These are phyloP conservation scores for Dione vanillae DNA, from an alignment of 2,888 invertebrate genomes.

Conservation along the genomic window DNA sequence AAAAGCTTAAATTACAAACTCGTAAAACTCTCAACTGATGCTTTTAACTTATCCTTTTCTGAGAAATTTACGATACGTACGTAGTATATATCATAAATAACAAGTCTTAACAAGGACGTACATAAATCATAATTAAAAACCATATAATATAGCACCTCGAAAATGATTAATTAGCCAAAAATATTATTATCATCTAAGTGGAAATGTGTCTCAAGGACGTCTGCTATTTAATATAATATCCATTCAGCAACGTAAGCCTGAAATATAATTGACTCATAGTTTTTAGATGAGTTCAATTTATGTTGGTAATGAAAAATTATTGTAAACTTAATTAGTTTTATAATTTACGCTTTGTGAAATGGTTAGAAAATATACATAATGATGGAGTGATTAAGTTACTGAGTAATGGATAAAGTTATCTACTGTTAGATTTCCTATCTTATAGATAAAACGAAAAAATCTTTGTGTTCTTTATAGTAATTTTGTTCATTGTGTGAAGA, in stretches of 20 bases:
- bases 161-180: slow-evolving; percentile 18
- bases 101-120: slow-evolving; percentile 10
- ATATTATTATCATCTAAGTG: slow-evolving; percentile 5
- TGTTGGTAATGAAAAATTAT: neutral
- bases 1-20: neutral
- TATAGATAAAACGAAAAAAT: too few species aligned
- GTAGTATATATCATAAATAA: neutral
- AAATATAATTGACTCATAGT: slow-evolving; percentile 16
- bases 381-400: too few species aligned
- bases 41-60: neutral
- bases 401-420: too few species aligned
- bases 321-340: neutral
- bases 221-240: slow-evolving; percentile 19
- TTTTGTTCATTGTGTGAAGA: too few species aligned
- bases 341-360: neutral
- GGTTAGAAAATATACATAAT: neutral
- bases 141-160: slow-evolving; percentile 10
- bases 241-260: neutral
- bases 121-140: neutral
- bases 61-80: slow-evolving; percentile 1
- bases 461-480: too few species aligned
- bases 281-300: slow-evolving; percentile 5
- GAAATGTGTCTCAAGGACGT: slow-evolving; percentile 22
- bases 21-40: neutral
- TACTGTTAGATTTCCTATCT: too few species aligned